Conservation (phyloP, 2,113 vertebrate species). For the Micronycteris hirsuta region DNA sequence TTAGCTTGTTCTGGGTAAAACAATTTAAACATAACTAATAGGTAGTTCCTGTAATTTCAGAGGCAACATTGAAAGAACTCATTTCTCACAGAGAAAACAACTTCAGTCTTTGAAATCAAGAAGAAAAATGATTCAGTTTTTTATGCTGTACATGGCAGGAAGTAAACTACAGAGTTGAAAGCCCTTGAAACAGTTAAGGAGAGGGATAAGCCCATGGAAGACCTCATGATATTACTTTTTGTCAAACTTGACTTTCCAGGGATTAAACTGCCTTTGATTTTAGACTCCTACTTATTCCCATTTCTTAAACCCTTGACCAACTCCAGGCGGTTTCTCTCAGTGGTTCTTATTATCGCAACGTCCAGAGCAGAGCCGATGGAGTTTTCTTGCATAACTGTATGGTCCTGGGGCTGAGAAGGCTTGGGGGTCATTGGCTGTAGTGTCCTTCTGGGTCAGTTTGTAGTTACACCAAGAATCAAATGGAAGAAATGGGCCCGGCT, state of each 20-base stretch:
- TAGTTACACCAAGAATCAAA: not conserved
- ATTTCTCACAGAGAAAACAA: not conserved
- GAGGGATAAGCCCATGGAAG: conserved; percentile 15
- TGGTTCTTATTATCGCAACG: not conserved
- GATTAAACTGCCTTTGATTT: conserved; percentile 45
- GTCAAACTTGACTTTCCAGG: not conserved
- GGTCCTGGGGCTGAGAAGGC: not conserved
- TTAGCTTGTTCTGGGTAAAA: not conserved
- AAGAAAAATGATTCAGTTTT: not conserved
- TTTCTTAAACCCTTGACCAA: conserved; percentile 32
- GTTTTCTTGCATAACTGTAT: accelerated
- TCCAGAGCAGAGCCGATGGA: not conserved
- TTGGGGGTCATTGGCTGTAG: not conserved
- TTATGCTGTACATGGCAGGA: not conserved
- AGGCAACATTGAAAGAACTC: not conserved
- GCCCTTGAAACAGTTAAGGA: not conserved
- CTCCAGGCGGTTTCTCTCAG: not conserved
- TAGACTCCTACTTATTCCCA: not conserved
- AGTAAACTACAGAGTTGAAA: not conserved
- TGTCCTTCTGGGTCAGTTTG: not conserved
- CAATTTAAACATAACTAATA: not conserved
- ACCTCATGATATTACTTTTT: not conserved
- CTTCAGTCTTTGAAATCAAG: not conserved
- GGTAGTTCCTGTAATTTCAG: not conserved
- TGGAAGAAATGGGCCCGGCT: not conserved